These are phyloP conservation scores for Takifugu rubripes DNA, from an alignment of 2,797 vertebrate species.

Conservation along the genomic window DNA sequence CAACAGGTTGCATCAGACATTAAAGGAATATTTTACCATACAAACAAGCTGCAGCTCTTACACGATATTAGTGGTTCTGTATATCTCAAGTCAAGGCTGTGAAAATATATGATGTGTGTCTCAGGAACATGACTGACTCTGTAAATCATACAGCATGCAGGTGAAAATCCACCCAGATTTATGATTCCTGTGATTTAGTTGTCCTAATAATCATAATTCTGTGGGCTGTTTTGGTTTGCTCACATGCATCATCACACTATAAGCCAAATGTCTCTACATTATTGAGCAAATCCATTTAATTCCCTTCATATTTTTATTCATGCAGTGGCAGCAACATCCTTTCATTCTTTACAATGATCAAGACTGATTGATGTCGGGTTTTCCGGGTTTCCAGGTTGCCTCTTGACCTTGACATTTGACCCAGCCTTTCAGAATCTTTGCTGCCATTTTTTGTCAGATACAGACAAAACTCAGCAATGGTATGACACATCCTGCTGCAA, in stretches of 20 bases:
- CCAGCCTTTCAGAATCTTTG: no score
- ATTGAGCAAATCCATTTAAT: no score
- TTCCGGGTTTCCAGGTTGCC: no score
- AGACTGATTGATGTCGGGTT: no score
- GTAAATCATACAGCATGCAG: slow-evolving; percentile 7
- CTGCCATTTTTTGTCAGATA: no score
- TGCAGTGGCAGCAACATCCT: no score
- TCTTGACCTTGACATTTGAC: no score
- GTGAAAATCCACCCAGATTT: slow-evolving; percentile 15
- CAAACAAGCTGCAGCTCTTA: slow-evolving; percentile 53
- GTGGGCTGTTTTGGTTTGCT: slow-evolving; percentile 14
- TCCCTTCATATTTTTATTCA: no score
- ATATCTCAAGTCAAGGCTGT: slow-evolving; percentile 22
- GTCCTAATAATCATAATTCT: slow-evolving; percentile 1
- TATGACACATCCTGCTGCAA: no score
- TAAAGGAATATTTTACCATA: slow-evolving; percentile 66
- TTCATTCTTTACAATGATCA: no score
- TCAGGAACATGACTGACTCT: slow-evolving; percentile 1
- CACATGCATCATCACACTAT: background rate
- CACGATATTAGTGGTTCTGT: slow-evolving; percentile 30
- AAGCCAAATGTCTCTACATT: no score
- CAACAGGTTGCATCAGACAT: slow-evolving; percentile 78
- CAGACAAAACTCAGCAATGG: no score
- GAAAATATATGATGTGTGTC: slow-evolving; percentile 26
- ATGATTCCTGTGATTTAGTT: slow-evolving; percentile 2